Evolutionary conservation across 2,888 invertebrate species (phyloP).

Genomic region (Pherbina coryleti): DNA sequence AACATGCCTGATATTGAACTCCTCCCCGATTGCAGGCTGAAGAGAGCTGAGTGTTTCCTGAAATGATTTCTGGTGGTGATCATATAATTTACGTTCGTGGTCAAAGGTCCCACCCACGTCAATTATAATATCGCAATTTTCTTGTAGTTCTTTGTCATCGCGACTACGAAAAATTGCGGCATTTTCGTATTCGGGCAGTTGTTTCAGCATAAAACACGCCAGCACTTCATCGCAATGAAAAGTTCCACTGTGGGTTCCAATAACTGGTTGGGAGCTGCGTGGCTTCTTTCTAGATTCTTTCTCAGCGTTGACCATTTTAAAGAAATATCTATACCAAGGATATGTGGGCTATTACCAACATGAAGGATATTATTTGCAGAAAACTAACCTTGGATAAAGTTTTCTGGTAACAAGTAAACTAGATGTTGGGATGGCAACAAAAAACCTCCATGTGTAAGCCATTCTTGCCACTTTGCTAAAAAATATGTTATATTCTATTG

Average conservation of each 20-base stretch:
- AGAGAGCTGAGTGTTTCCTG: conserved; percentile 77
- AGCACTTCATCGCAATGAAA: conserved; percentile 71
- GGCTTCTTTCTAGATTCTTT: conserved; percentile 35
- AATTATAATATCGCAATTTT: conserved; percentile 89
- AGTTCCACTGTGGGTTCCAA: conserved; percentile 65
- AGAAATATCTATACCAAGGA: neutral
- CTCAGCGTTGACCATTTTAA: conserved; percentile 27
- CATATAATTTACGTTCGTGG: conserved; percentile 81
- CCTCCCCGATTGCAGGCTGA: conserved; percentile 73
- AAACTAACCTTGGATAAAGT: neutral
- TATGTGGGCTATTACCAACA: neutral
- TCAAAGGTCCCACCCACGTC: conserved; percentile 94
- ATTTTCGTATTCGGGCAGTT: conserved; percentile 82
- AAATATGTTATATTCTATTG: too few relatives aligned
- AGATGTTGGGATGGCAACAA: neutral
- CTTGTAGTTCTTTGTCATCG: conserved; percentile 75
- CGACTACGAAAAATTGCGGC: conserved; percentile 83
- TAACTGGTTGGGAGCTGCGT: conserved; percentile 43
- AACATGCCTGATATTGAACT: conserved; percentile 74
- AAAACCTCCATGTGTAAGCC: neutral
- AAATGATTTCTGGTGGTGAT: conserved; percentile 93
- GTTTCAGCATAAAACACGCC: conserved; percentile 92
- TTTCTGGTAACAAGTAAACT: too few relatives aligned
- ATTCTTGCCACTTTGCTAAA: neutral
- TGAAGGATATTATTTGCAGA: neutral